Conservation (phyloP, 2,888 invertebrate species). For the Microdon myrmicae region DNA sequence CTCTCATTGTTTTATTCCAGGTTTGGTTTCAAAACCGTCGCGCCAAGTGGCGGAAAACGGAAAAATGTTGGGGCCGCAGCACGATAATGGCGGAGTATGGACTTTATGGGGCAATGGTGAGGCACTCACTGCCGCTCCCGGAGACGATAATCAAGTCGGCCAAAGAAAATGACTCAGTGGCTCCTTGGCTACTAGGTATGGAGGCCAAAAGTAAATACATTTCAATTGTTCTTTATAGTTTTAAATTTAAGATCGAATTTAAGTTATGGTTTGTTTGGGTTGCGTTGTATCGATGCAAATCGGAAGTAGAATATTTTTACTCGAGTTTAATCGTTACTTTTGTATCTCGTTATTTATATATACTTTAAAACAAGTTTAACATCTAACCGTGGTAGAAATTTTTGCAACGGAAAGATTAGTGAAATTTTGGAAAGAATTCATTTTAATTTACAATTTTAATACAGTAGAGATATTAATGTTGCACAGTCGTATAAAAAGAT, state of each 20-base stretch:
- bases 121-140: slow-evolving; percentile 97
- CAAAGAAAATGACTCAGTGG: slow-evolving; percentile 95
- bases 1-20: slow-evolving; percentile 70
- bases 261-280: slow-evolving; percentile 23
- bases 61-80: slow-evolving; percentile 99
- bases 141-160: slow-evolving; percentile 98
- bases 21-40: slow-evolving; percentile 96
- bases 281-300: slow-evolving; percentile 19
- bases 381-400: too few species aligned
- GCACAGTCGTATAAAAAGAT: too few species aligned
- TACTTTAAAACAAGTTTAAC: too few species aligned
- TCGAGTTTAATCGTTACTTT: too few species aligned
- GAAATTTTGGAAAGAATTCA: too few species aligned
- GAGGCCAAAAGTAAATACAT: slow-evolving; percentile 68
- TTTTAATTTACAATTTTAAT: too few species aligned
- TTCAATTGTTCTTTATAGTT: slow-evolving; percentile 27
- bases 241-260: slow-evolving; percentile 20
- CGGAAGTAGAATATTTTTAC: slow-evolving; percentile 7
- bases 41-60: slow-evolving; percentile 99
- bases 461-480: too few species aligned
- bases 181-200: slow-evolving; percentile 98
- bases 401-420: too few species aligned
- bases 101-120: slow-evolving; percentile 98
- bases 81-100: slow-evolving; percentile 99
- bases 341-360: too few species aligned